Evolutionary conservation across 1,140 invertebrate genomes (phyloP), one percentile per base, ranked within the genome.

Genomic region (Rhynchophorus ferrugineus): DNA sequence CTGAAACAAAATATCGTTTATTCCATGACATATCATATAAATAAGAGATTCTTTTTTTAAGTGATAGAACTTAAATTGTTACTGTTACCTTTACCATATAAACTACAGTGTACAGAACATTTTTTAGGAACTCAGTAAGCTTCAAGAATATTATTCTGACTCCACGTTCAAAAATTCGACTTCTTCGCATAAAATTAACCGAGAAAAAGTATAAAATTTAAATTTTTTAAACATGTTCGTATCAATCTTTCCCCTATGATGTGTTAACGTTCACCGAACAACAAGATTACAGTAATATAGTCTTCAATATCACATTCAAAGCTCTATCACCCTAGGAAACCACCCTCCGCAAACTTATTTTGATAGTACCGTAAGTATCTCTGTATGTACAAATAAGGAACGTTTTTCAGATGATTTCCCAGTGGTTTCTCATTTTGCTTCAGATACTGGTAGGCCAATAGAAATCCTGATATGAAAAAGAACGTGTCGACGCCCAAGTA

Each of bases 401-500:
- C 20, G 9, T 44, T 45, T n/a, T 37, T 55, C 6, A 61, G 1
- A 21, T 62, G 57, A 20, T 24, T 42, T 8, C 36, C 2, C 19
- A 46, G 41, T 36, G 51, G 37, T n/a, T 34, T 20, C 3, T 38
- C 44, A 14, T 48, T 33, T 33, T 51, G 16, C 49, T 65, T 65
- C 2, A 65, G 55, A 33, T 62, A 65, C 19, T 44, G 47, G 33
- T 58, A 63, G 29, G 61, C 46, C 22, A 63, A 24, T 13, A 65
- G 47, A 33, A 65, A 59, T 20, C 60, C 63, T 17, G 56, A 56
- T 8, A 63, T 48, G 33, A 63, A 60, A 36, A 65, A 61, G 48
- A 65, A 65, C 7, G 63, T 65, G 41, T 63, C 60, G 11, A 65
- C 63, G 5, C 58, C 54, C 19, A 58, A 42, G n/a, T 35, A 44